Evolutionary conservation across 2,888 invertebrate genomes (phyloP).

Genomic region (Stenodema calcarata): DNA sequence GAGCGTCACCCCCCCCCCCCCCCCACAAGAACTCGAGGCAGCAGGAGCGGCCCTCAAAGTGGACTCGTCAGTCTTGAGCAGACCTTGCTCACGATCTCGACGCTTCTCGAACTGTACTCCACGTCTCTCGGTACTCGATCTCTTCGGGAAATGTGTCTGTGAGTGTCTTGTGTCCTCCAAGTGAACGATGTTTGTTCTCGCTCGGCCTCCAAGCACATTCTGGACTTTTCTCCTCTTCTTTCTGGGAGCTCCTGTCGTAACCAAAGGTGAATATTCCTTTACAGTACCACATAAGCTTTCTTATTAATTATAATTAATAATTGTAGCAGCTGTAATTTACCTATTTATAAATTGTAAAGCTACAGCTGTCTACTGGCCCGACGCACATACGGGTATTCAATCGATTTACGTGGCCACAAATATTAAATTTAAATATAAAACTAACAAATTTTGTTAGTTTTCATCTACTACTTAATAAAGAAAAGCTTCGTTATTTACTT

Average conservation of each 20-base stretch:
- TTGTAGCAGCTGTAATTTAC: too few relatives aligned
- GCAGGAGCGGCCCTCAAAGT: neutral
- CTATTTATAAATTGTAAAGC: too few relatives aligned
- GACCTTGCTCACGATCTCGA: neutral
- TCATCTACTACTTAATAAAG: too few relatives aligned
- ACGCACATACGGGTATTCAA: too few relatives aligned
- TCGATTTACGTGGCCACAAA: too few relatives aligned
- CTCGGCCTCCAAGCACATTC: neutral
- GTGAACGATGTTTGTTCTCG: conserved; percentile 38
- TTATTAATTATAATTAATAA: too few relatives aligned
- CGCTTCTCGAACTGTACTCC: too few relatives aligned
- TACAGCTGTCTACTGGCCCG: too few relatives aligned
- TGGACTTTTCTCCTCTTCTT: conserved; percentile 21
- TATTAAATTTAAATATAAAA: too few relatives aligned
- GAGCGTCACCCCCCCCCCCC: neutral
- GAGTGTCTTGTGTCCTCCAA: conserved; percentile 24
- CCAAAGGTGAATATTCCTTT: conserved; percentile 15
- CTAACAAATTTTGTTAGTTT: too few relatives aligned
- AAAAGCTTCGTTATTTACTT: too few relatives aligned
- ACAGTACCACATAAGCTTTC: too few relatives aligned
- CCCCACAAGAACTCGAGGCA: neutral
- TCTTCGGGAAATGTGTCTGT: conserved; percentile 20
- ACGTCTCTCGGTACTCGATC: neutral
- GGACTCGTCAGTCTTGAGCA: conserved; percentile 46
- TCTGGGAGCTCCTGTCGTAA: neutral